Evolutionary conservation across 1,140 invertebrate species (phyloP), one percentile per base, ranked within the genome.

Genomic region (Drosophila fuyamai): DNA sequence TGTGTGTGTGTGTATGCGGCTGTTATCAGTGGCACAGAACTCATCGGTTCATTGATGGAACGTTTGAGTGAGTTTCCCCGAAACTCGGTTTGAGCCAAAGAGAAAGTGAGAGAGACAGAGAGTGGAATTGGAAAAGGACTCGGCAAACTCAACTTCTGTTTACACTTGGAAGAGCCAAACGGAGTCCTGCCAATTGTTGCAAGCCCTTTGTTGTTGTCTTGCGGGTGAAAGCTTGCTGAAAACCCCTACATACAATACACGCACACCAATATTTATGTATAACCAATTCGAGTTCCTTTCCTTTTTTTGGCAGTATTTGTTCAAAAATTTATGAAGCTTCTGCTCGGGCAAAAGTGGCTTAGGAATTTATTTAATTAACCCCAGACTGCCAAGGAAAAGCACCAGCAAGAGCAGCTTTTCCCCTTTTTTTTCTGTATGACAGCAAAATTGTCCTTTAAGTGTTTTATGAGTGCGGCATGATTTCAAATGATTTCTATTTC

Each of bases 331-430:
- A 55, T 61, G 48, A 71, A 72, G 53, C 71, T 59, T 65, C 56
- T 66, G 60, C n/a, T 55, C 13, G 38, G 23, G 43, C 43, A 71
- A 58, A 71, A 53, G 51, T 62, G 57, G 67, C 55, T 82, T 85
- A 66, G 77, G 56, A 76, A 78, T 86, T 82, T 82, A 82, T 82
- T 82, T 82, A 88, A 88, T 88, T 88, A 88, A 88, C 80, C 84
- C 79, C 75, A 73, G 57, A 44, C 82, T 70, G 59, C 54, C 75
- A 48, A 60, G 57, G 55, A 61, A 62, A 56, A 61, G 66, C 68
- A 74, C 59, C n/a, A 16, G 32, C 53, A 13, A 36, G n/a, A n/a
- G 27, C 16, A 12, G 18, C 48, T 71, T 57, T 50, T 12, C 51
- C 65, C 67, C 16, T 36, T 43, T 61, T 58, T 46, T 66, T 43